Conservation (phyloP, 2,113 vertebrate genomes). For the Cheirogaleus medius region DNA sequence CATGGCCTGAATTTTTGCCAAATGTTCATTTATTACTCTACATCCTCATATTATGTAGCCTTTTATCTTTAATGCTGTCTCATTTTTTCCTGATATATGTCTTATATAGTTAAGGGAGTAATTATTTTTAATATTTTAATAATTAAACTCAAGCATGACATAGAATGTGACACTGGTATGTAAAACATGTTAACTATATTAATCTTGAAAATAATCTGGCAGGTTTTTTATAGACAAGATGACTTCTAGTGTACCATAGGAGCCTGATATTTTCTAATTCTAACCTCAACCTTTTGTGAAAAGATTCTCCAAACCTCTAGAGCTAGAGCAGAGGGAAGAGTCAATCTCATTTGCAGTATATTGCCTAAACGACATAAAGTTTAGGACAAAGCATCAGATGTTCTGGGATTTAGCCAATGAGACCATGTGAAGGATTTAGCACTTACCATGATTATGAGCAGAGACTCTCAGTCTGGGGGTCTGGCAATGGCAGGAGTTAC, state of each 20-base stretch:
- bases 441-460: neutral
- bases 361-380: neutral
- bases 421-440: neutral
- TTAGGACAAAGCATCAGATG: neutral
- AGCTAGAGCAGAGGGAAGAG: fast-evolving
- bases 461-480: neutral
- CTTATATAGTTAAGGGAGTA: neutral
- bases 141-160: neutral
- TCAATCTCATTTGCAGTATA: neutral
- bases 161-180: neutral
- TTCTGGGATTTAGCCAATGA: neutral
- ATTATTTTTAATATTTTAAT: neutral
- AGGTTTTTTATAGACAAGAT: neutral
- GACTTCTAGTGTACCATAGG: neutral
- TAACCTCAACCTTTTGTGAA: neutral
- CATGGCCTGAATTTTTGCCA: neutral
- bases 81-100: neutral
- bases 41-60: neutral
- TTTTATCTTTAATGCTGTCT: neutral
- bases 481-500: neutral
- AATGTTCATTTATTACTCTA: neutral
- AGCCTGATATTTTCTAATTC: neutral
- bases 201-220: neutral
- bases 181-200: neutral
- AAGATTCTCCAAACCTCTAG: neutral